Base-by-base conservation (phyloP, 2,797 vertebrate genomes). In the Pterois miles region DNA sequence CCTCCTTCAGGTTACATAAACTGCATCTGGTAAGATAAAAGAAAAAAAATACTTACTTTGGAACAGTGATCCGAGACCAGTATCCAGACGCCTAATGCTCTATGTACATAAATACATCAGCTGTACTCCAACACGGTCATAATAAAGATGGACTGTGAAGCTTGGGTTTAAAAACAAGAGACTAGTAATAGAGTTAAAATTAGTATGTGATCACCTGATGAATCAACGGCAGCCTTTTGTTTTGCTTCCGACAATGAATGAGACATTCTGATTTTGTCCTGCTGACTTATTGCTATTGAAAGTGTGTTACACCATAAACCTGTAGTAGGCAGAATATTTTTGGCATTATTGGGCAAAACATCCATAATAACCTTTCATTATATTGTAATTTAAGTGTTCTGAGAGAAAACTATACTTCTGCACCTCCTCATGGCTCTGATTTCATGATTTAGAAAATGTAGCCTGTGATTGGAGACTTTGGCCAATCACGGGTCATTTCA, bases 1-100 rank as follows among this genome's bases (percentile, higher is more conserved):
- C 31, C 20, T 48, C 23, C 76, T 87, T 92, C 78, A 66, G 82
- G 90, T 96, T 96, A 99, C 98, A 99, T 99, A 91, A 99, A 99
- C 92, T 99, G 98, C 95, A 99, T 98, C 97, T 99, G 94, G 23
- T 83, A 78, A 82, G 8, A 82, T 11, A 20, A 72, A 63, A 70
- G 53, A 18, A 18, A 59, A 25, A 3, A 65, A n/a, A n/a, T n/a
- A n/a, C n/a, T n/a, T n/a, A n/a, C n/a, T n/a, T n/a, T n/a, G n/a
- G n/a, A n/a, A 58, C 13, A n/a, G 14, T 0, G 56, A 52, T 23
- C 8, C 6, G 40, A 11, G 18, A 36, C 8, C 64, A 34, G 23
- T 23, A 27, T 46, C 36, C 43, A 72, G 36, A 72, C 48, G 0
- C 14, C 9, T 9, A 22, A 25, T 2, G 2, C 4, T 59, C 7